phyloP scores from a whole-genome alignment of 2,113 vertebrate genomes.

The Choloepus hoffmanni region DNA sequence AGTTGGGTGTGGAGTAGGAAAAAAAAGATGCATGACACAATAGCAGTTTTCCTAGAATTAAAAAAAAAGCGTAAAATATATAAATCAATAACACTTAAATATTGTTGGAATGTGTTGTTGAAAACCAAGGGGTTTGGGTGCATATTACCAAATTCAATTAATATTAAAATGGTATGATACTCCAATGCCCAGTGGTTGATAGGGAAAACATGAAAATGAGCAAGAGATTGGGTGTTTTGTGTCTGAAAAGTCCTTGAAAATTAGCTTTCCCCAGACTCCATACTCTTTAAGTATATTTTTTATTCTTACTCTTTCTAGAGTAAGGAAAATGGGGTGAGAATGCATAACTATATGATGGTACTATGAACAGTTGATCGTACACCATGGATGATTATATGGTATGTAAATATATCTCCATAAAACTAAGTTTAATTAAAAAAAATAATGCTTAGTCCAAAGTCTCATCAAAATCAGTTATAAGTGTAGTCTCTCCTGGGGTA shows the following conservation, averaged over 20 bases:
- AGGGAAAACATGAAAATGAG: background rate
- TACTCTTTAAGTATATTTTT: background rate
- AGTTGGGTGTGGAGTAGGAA: background rate
- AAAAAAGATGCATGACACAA: background rate
- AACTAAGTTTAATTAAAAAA: too few relatives aligned
- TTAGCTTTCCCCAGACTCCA: background rate
- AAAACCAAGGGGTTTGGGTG: background rate
- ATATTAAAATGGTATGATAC: background rate
- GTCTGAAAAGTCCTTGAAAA: background rate
- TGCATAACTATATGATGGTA: too few relatives aligned
- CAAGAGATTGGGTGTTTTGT: background rate
- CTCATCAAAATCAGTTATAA: too few relatives aligned
- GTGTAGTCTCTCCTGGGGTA: too few relatives aligned
- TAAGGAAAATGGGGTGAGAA: too few relatives aligned
- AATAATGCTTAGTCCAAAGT: too few relatives aligned
- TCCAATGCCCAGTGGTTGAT: accelerated
- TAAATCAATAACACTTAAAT: background rate
- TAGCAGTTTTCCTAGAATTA: background rate
- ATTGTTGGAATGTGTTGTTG: background rate
- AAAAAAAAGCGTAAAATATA: background rate
- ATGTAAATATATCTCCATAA: too few relatives aligned
- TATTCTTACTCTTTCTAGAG: too few relatives aligned
- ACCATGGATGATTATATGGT: too few relatives aligned
- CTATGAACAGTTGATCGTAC: too few relatives aligned
- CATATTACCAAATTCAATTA: background rate